These are phyloP conservation scores for Neosilurus hyrtlii DNA, from an alignment of 2,797 vertebrate genomes.

Conservation along the genomic window DNA sequence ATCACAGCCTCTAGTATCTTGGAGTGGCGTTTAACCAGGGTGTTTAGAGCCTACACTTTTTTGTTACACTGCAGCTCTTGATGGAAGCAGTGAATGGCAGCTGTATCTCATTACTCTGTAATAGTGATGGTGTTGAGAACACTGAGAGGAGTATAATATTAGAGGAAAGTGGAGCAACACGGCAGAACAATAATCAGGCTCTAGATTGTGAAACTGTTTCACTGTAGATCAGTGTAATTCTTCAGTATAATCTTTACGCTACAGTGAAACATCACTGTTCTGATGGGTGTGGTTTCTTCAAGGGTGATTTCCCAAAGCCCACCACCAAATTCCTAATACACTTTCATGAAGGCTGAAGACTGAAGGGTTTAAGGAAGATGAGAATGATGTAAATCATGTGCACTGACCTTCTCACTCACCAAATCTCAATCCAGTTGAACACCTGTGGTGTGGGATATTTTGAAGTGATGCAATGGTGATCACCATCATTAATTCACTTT, in stretches of 20 bases:
- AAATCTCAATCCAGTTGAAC: background rate
- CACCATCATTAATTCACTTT: background rate
- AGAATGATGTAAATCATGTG: background rate
- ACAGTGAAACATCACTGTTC: background rate
- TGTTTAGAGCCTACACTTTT: too few species aligned
- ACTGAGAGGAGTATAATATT: too few species aligned
- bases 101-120: too few species aligned
- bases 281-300: background rate
- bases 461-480: background rate
- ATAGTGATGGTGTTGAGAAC: too few species aligned
- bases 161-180: too few species aligned
- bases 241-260: background rate
- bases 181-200: too few species aligned
- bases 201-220: too few species aligned
- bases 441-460: background rate
- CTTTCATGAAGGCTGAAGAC: background rate
- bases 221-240: too few species aligned
- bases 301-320: background rate
- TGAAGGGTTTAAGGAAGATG: background rate
- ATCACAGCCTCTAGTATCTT: too few species aligned
- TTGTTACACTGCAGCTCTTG: too few species aligned
- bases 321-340: background rate
- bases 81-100: too few species aligned
- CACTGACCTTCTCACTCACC: background rate
- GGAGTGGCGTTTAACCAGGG: too few species aligned